Base-by-base conservation (phyloP, 2,888 invertebrate species). In the Cataglyphis altisquamis region DNA sequence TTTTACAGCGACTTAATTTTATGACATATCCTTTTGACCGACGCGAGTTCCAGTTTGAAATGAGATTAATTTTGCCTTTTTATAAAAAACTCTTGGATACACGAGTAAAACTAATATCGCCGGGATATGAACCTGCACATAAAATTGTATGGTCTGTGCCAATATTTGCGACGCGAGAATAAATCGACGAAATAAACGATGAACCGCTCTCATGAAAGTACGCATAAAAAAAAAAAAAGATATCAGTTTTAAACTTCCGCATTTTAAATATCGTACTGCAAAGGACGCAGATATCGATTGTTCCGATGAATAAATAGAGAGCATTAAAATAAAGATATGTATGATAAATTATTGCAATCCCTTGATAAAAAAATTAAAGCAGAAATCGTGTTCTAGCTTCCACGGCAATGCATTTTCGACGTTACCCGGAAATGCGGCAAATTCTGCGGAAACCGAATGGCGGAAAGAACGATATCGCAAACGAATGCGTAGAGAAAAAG, bases 61-160 rank as follows among this genome's bases (percentile, higher is more conserved):
- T 62, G 39, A 63, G 45, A 84, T 82, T 82, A 82, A 75, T 82
- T 74, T 48, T 48, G 60, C n/a, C 55, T 67, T 41, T 80, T 70
- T 68, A 41, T 60, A 41, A 73, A 18, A 57, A 73, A 10, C 45
- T 62, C 29, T 15, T 62, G 32, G 3, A 32, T 12, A 63, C 8
- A 18, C 52, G 70, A 78, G 60, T 32, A 48, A 68, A 78, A 78
- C 41, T 70, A 78, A 67, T 77, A 68, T 57, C 39, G 62, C 3
- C 25, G 36, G 4, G 74, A 52, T 77, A 52, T 77, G 55, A 55
- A 80, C 5, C 55, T 15, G 45, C 45, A 45, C 25, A 62, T 25
- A 32, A 60, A 68, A 80, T 70, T 36, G 21, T 68, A 68, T 45
- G 45, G 0, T 60, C 29, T 29, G n/a, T 45, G 60, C 36, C 57